Base-by-base conservation (phyloP, 2,888 invertebrate species). In the Micropterix aruncella region DNA sequence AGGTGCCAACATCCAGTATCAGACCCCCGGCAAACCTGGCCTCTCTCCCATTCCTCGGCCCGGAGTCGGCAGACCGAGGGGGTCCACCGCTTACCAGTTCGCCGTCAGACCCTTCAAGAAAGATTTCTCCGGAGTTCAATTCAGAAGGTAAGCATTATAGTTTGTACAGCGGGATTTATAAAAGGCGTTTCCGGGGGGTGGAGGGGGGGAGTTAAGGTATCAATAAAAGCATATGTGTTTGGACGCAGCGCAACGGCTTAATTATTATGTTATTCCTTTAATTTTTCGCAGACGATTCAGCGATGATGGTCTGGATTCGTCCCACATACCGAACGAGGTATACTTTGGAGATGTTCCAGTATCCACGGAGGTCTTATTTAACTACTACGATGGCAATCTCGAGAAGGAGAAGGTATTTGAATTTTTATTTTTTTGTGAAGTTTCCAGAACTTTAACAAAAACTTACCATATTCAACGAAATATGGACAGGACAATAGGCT, bases 261-360 rank as follows among this genome's bases (percentile, higher is more conserved):
- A n/a, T n/a, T n/a, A n/a, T n/a, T n/a, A n/a, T n/a, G n/a, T n/a
- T n/a, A n/a, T n/a, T n/a, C n/a, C n/a, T n/a, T n/a, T n/a, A n/a
- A n/a, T n/a, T n/a, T 12, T 12, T 27, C 27, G 1, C 53, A 70
- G 71, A 68, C 70, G 70, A 44, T 70, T 69, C 68, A 70, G 70
- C 57, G 70, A 71, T 61, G 70, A 71, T 53, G 68, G 69, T 53
- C 60, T 70, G 15, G 70, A 70, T 52, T 70, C 71, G 3, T 63
- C 68, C 2, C 69, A 71, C 61, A 72, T 71, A 46, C 72, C 72
- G 19, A 70, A 71, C 62, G 70, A 71, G 52, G 69, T 72, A 19
- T 72, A 68, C 60, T 71, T 71, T 60, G 71, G 71, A 44, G 71
- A 72, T 56, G 69, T 70, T 46, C 70, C 70, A 1, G 70, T 70